Evolutionary conservation across 2,113 vertebrate species (phyloP).

Genomic region (Fukomys damarensis): DNA sequence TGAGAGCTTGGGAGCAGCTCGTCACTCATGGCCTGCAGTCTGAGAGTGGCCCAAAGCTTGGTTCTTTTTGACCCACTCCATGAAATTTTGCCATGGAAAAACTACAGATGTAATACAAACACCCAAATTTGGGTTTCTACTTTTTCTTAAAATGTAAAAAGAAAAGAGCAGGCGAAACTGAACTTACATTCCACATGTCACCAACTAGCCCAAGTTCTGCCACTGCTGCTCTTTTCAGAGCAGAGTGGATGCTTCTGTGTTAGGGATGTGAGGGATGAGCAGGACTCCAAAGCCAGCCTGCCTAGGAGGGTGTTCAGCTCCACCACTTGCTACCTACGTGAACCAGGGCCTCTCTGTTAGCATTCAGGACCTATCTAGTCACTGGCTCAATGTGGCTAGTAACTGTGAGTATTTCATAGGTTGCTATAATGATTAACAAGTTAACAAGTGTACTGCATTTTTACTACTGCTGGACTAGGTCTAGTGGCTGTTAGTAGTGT

Average conservation of each 20-base stretch:
- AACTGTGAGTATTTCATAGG: background rate
- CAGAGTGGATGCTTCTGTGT: background rate
- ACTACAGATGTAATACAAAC: background rate
- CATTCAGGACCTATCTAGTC: background rate
- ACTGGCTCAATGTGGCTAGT: background rate
- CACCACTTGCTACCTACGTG: background rate
- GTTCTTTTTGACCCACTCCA: background rate
- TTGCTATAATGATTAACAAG: background rate
- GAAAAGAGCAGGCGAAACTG: background rate
- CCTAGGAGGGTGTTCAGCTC: background rate
- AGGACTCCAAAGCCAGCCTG: too few relatives aligned
- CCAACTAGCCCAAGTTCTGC: background rate
- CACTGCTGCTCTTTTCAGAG: background rate
- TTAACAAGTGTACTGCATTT: background rate
- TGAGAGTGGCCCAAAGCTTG: background rate
- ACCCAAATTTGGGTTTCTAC: background rate
- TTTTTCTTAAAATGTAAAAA: background rate
- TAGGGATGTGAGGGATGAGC: fast-evolving
- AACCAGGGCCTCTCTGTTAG: background rate
- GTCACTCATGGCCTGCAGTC: too few relatives aligned
- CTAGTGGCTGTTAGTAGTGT: background rate
- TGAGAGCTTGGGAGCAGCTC: background rate
- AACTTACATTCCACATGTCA: background rate
- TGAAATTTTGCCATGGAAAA: background rate
- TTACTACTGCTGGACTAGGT: background rate